Evolutionary conservation across 2,113 vertebrate species (phyloP).

Genomic region (Butorides virescens): DNA sequence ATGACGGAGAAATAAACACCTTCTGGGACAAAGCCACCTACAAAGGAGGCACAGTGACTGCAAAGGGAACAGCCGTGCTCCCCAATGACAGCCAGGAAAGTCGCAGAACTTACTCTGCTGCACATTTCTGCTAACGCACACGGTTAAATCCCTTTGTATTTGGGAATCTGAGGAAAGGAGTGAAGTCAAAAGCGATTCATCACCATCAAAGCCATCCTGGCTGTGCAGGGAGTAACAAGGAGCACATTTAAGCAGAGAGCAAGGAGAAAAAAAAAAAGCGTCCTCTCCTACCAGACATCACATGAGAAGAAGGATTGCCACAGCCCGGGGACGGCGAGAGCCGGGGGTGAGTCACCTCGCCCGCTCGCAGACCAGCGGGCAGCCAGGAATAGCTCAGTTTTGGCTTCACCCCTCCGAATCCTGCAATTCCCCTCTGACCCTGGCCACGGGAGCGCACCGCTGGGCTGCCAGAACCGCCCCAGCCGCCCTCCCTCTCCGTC

Average conservation of each 20-base stretch:
- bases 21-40: neutral
- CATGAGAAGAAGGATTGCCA: neutral
- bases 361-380: neutral
- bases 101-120: neutral
- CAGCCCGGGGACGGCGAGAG: too few species aligned
- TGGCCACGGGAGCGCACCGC: accelerated
- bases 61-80: neutral
- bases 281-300: too few species aligned
- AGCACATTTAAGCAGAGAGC: accelerated
- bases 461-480: too few species aligned
- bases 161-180: too few species aligned
- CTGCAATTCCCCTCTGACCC: neutral
- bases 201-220: neutral
- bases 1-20: accelerated
- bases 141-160: accelerated
- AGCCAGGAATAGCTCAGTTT: neutral
- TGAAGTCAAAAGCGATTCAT: neutral
- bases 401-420: neutral
- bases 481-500: neutral
- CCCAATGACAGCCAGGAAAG: neutral
- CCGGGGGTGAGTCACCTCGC: neutral
- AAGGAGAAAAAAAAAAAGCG: accelerated
- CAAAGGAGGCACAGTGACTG: accelerated
- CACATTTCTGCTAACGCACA: accelerated
- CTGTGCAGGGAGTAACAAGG: accelerated